Conservation (phyloP, 2,888 invertebrate species). For the Chymomyza caudatula region DNA sequence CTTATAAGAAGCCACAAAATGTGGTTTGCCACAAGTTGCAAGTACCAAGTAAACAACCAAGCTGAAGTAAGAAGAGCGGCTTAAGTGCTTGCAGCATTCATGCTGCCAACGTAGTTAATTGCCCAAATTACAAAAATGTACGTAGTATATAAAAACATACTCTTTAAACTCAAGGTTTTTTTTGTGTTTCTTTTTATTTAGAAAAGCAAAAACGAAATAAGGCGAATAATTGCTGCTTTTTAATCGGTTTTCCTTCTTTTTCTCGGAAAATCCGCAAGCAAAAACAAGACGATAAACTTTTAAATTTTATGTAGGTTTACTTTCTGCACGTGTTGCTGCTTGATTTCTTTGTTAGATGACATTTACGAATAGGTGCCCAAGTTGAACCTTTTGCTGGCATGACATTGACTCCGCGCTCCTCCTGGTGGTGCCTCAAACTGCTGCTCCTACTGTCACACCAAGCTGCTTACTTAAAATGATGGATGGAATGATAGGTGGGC, state of each 20-base stretch:
- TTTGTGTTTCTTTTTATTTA: not conserved
- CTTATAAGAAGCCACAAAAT: not conserved
- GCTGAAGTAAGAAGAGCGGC: not conserved
- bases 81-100: not conserved
- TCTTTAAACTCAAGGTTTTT: not conserved
- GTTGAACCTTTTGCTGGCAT: not conserved
- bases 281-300: not conserved
- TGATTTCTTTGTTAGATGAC: not conserved
- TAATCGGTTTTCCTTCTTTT: not conserved
- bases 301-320: not conserved
- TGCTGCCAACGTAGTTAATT: not conserved
- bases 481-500: conserved; percentile 65
- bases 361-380: not conserved
- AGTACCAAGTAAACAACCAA: not conserved
- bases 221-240: not conserved
- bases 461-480: conserved; percentile 54
- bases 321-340: not conserved
- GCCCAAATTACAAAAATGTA: not conserved
- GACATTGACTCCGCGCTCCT: not conserved
- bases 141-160: not conserved
- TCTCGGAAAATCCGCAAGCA: not conserved
- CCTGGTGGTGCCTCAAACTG: not conserved
- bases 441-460: not conserved
- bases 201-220: not conserved
- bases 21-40: not conserved